These are phyloP conservation scores for Hydrotaea diabolus DNA, from an alignment of 2,888 invertebrate species.

Conservation along the genomic window DNA sequence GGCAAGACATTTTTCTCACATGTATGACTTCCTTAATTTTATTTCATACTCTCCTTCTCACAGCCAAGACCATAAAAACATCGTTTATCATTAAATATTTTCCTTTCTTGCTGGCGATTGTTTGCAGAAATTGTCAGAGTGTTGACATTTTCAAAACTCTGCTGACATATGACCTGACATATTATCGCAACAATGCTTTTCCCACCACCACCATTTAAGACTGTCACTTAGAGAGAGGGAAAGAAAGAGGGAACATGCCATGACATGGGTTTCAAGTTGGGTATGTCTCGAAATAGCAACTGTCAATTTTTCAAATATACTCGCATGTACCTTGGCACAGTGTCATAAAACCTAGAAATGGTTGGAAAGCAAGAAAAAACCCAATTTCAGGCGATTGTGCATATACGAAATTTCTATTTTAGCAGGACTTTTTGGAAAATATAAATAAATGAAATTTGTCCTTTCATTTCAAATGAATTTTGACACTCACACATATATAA, in stretches of 20 bases:
- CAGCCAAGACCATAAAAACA: constrained; percentile 9
- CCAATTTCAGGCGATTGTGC: too few species aligned
- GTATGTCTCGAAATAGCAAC: neutral
- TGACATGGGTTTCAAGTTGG: neutral
- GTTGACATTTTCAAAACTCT: constrained; percentile 29
- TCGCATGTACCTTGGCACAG: neutral
- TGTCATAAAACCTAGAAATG: neutral
- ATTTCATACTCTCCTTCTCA: too few species aligned
- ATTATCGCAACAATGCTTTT: constrained; percentile 1
- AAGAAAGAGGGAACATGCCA: too few species aligned
- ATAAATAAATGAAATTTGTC: neutral
- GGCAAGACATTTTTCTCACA: too few species aligned
- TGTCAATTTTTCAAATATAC: neutral
- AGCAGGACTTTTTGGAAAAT: neutral
- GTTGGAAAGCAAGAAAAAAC: neutral
- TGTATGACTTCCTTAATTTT: too few species aligned
- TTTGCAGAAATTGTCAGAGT: constrained; percentile 13
- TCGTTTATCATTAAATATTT: constrained; percentile 10
- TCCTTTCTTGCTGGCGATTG: neutral
- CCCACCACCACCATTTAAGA: neutral
- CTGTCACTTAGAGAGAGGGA: too few species aligned
- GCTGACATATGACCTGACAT: constrained; percentile 29
- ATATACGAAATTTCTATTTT: neutral
- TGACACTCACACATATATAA: neutral
- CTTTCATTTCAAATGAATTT: neutral